These are phyloP conservation scores for Phoenicopterus ruber DNA, from an alignment of 2,113 vertebrate species.

Conservation along the genomic window DNA sequence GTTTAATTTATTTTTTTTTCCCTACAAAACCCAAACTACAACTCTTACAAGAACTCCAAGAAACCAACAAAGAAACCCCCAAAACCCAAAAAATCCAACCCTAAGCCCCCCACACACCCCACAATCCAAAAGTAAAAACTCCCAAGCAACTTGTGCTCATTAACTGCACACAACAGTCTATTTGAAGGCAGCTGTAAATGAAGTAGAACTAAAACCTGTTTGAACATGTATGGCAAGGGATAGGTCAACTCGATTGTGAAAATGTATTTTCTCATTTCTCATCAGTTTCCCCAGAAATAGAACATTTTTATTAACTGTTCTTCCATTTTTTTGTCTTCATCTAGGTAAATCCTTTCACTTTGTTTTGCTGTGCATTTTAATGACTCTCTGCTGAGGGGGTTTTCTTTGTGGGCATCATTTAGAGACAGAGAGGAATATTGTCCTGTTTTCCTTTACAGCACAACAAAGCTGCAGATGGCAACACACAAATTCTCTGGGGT, in stretches of 20 bases:
- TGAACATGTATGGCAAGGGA: background rate
- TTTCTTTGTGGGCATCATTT: background rate
- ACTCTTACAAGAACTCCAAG: background rate
- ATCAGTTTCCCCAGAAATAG: background rate
- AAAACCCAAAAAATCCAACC: background rate
- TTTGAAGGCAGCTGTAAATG: background rate
- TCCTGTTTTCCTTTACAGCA: background rate
- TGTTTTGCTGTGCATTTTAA: background rate
- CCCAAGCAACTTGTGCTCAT: background rate
- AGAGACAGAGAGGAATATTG: background rate
- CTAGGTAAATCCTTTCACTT: background rate
- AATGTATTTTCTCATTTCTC: background rate
- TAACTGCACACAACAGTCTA: background rate
- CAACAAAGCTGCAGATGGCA: background rate
- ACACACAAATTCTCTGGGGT: background rate
- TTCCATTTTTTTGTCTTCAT: background rate
- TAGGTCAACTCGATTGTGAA: background rate
- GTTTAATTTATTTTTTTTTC: background rate
- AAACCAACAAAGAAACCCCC: background rate
- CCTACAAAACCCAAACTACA: background rate
- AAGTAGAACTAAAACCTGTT: background rate
- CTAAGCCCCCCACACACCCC: rapidly evolving
- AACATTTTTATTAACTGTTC: background rate
- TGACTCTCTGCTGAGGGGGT: background rate
- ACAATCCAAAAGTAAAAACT: background rate